Base-by-base conservation (phyloP, 2,888 invertebrate genomes). In the Phoronis australis region DNA sequence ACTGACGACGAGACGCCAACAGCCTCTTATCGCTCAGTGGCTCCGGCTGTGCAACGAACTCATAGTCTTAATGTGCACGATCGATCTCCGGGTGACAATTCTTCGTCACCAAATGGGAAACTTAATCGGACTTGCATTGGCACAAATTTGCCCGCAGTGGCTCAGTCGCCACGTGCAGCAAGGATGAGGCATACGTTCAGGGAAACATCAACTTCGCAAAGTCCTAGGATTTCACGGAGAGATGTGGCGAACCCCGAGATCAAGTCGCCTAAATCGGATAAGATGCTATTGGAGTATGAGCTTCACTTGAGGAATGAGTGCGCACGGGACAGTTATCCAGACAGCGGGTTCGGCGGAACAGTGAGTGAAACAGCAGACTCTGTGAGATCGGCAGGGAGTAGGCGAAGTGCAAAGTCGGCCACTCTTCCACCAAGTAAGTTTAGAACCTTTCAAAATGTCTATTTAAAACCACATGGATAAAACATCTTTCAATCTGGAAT, bases 271-370 rank as follows among this genome's bases (percentile, higher is more conserved):
- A 51, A 53, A 45, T 56, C 58, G 3, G 54, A 54, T 46, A 60
- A 52, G 37, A 48, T 60, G 26, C 56, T 55, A 15, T 48, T 67
- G 27, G 66, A 70, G 47, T 61, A 68, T 47, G 68, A 70, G 46
- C 55, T 70, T 26, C 49, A 54, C 23, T 55, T 62, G 18, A 49
- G 62, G 27, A 62, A 65, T 51, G 57, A 61, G 42, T 65, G 65
- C 54, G 64, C 59, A 12, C 54, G 63, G 21, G 64, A 66, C 25
- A 67, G 64, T 47, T 70, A 73, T 54, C 69, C 71, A 0, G 73
- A 73, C 59, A 70, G 69, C 51, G 73, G 73, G 3, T 65, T 71
- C 6, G 66, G 67, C 2, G 68, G 69, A 4, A 65, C 69, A 65
- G 48, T 64, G 0, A 57, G 56, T 31, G 68, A 69, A 38, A 55